Evolutionary conservation across 35 echinoderm and acorn worm species (phyloP).

Genomic region (Amphiura filiformis): DNA sequence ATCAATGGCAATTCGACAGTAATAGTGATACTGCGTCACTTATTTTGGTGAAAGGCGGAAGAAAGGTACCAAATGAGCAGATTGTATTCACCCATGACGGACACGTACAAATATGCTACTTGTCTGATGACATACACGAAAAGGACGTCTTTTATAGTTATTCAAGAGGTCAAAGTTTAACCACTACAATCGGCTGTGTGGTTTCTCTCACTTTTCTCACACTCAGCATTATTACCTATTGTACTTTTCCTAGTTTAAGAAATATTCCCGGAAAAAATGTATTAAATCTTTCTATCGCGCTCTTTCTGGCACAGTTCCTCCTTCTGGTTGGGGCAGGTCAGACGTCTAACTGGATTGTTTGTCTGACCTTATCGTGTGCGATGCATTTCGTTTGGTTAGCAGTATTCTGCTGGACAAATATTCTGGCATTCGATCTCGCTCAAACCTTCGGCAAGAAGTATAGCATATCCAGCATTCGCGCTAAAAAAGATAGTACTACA

Average conservation of each 20-base stretch:
- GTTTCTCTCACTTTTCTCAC: background rate
- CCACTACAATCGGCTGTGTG: background rate
- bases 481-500: background rate
- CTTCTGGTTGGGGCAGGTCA: background rate
- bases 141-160: background rate
- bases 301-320: background rate
- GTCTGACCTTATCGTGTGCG: background rate
- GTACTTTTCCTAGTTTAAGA: background rate
- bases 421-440: background rate
- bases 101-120: background rate
- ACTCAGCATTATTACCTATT: background rate
- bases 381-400: background rate
- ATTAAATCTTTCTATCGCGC: background rate
- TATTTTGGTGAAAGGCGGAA: background rate
- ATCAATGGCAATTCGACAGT: background rate
- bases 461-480: background rate
- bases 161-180: background rate
- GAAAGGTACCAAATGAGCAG: background rate
- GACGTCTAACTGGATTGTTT: background rate
- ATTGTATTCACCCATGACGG: background rate
- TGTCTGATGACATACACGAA: background rate
- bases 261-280: background rate
- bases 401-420: background rate
- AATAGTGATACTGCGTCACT: too few relatives aligned
- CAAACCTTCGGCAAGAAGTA: background rate